Evolutionary conservation across 2,113 vertebrate genomes (phyloP).

Genomic region (Tychaedon coryphoeus): DNA sequence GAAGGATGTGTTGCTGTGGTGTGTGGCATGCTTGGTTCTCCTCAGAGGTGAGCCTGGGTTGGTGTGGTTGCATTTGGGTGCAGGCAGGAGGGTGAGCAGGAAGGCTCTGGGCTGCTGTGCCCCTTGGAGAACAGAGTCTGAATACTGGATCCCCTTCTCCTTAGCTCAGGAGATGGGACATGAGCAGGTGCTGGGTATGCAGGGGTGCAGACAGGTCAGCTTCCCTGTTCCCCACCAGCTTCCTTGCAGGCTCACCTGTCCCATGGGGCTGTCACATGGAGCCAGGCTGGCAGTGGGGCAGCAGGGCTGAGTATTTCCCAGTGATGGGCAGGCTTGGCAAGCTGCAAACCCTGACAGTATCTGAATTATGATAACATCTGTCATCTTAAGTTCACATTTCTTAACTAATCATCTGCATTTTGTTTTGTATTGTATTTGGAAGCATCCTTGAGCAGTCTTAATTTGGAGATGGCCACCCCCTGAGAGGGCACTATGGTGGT

Average conservation of each 20-base stretch:
- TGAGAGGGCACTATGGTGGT: accelerated
- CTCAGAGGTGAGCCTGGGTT: not conserved
- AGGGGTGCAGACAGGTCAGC: not conserved
- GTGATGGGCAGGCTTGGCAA: not conserved
- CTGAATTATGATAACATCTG: not conserved
- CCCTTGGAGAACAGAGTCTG: not conserved
- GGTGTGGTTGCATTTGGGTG: not conserved
- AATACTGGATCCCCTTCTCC: accelerated
- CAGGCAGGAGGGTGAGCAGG: not conserved
- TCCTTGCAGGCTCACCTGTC: not conserved
- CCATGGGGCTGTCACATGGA: not conserved
- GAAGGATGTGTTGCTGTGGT: not conserved
- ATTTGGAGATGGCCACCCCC: accelerated
- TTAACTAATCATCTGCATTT: not conserved
- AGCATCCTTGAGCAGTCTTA: not conserved
- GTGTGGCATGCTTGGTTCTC: not conserved
- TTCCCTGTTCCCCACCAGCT: not conserved
- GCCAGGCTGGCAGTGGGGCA: not conserved
- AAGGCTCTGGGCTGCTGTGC: not conserved
- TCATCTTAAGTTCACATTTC: not conserved
- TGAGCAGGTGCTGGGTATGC: not conserved
- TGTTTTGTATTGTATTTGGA: not conserved
- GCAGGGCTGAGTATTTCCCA: accelerated
- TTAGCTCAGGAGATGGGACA: not conserved
- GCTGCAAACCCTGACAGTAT: not conserved